Base-by-base conservation (phyloP, 2,113 vertebrate genomes). In the Oreochromis aureus region DNA sequence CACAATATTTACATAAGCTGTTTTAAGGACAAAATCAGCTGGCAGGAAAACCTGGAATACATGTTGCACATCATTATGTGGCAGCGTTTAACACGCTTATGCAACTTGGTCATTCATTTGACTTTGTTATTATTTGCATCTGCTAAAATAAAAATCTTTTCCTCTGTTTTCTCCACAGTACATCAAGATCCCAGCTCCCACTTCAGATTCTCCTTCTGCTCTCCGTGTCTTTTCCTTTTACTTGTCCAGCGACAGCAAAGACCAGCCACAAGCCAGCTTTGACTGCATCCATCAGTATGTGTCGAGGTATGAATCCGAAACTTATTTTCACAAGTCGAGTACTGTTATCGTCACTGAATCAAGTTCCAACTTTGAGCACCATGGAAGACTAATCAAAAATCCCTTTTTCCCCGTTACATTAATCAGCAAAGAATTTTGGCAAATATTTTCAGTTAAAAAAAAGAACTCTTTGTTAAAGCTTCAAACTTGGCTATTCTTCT, bases 211-310 rank as follows among this genome's bases (percentile, higher is more conserved):
- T 1, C 87, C 93, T 3, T 94, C 91, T 19, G 91, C 95, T 55
- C 94, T 96, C 18, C 96, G 95, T 9, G 91, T 97, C 85, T 98
- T 98, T 89, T 94, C 97, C 89, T 98, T 98, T 95, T 96, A 96
- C 91, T 90, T 97, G 87, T 98, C 97, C 82, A 96, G 94, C n/a
- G 96, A 97, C 96, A 96, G 95, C 92, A 96, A 96, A 93, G 97
- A 97, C 58, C 96, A 97, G 54, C 94, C 95, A 30, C 96, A 96
- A 82, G 96, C 96, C 89, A 97, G 97, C 89, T 96, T 98, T 19
- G 97, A 98, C 83, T 97, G 97, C 18, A 92, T 96, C 84, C 96
- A 94, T 82, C 96, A 97, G 87, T 93, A 94, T 86, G 91, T 93
- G 87, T 95, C 93, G 41, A 95, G 96, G 97, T 97, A 94, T 78